These are phyloP conservation scores for Paramormyrops hopkinsi DNA, from an alignment of 2,797 vertebrate genomes.

Conservation along the genomic window DNA sequence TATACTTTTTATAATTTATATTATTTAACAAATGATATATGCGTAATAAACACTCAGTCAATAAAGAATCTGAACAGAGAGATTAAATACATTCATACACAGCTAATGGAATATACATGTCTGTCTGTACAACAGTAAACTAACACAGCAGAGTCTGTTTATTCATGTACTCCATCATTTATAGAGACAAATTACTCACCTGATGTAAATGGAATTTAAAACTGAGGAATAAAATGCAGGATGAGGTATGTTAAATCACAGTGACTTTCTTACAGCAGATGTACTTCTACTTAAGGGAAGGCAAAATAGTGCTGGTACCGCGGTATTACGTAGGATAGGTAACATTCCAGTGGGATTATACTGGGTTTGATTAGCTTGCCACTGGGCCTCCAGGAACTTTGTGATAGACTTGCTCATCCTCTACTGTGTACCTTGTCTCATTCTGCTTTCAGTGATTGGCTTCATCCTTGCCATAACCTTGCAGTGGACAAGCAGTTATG, in stretches of 20 bases:
- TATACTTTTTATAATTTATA: conserved; percentile 54
- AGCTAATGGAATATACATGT: background rate
- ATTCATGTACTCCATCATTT: background rate
- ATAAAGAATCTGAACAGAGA: conserved; percentile 28
- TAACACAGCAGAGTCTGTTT: background rate
- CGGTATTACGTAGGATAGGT: background rate
- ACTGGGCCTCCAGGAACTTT: background rate
- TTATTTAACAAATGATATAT: conserved; percentile 60
- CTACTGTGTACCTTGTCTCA: background rate
- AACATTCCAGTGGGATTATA: background rate
- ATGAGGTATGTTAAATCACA: background rate
- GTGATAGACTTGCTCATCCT: background rate
- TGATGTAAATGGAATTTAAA: background rate
- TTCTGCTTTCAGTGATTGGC: background rate
- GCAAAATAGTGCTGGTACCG: background rate
- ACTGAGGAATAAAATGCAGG: background rate
- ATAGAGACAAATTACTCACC: background rate
- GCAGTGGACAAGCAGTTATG: background rate
- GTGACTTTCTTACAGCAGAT: background rate
- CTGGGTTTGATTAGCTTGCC: background rate
- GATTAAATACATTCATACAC: background rate
- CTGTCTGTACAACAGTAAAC: background rate
- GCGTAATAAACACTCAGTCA: conserved; percentile 42
- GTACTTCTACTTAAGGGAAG: background rate
- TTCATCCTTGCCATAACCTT: background rate